Conservation (phyloP, 2,888 invertebrate genomes). For the Drosophila pseudotalamancana region DNA sequence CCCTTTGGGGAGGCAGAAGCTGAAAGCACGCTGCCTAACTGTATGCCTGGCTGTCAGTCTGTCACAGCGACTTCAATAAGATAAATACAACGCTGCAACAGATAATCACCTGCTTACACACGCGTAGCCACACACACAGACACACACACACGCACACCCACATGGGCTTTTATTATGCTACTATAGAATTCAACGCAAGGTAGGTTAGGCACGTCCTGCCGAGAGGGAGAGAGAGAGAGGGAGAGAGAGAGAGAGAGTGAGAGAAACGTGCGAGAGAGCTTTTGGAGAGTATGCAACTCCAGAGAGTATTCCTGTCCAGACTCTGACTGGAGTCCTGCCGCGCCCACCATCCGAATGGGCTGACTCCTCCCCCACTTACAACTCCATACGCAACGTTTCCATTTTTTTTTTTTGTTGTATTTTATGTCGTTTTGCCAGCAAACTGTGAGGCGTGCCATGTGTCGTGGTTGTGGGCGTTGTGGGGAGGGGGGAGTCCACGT, state of each 20-base stretch:
- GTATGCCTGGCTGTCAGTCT: too few species aligned
- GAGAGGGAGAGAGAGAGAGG: constrained; percentile 2
- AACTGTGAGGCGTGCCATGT: constrained; percentile 62
- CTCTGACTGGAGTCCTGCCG: constrained; percentile 57
- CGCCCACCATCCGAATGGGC: constrained; percentile 60
- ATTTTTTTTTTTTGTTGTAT: constrained; percentile 18
- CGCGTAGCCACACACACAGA: constrained; percentile 38
- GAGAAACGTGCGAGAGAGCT: constrained; percentile 34
- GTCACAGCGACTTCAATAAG: constrained; percentile 62
- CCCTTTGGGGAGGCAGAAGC: constrained; percentile 29
- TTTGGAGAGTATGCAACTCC: constrained; percentile 12
- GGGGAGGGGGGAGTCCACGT: constrained; percentile 5
- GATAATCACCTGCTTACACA: constrained; percentile 77
- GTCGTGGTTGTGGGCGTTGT: neutral
- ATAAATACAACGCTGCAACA: constrained; percentile 78
- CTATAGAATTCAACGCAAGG: constrained; percentile 76
- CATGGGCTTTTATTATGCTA: constrained; percentile 54
- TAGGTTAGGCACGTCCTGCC: constrained; percentile 78
- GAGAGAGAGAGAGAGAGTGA: constrained; percentile 17
- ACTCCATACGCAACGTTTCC: constrained; percentile 40
- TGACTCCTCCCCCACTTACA: constrained; percentile 33
- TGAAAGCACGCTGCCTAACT: constrained; percentile 46
- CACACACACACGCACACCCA: constrained; percentile 12
- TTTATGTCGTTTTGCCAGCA: constrained; percentile 55
- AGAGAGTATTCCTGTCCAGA: constrained; percentile 22